Conservation (phyloP, 2,888 invertebrate genomes). For the Pseudococcus viburni region DNA sequence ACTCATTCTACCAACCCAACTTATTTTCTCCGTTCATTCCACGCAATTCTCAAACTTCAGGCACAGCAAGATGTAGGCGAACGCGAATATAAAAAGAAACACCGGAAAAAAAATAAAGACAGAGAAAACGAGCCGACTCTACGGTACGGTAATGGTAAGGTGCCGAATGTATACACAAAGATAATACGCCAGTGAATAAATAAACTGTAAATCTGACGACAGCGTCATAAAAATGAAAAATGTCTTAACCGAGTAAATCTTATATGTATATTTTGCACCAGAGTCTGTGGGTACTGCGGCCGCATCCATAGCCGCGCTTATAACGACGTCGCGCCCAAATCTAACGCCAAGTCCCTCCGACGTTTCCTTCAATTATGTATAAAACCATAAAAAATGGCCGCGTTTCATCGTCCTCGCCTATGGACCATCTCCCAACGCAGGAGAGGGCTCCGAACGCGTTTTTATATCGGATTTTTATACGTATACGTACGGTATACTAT, state of each 20-base stretch:
- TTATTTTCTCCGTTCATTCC: too few relatives aligned
- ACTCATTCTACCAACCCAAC: too few relatives aligned
- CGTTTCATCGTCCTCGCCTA: slow-evolving; percentile 5
- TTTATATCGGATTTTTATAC: neutral
- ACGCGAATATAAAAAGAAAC: neutral
- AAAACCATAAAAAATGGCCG: slow-evolving; percentile 42
- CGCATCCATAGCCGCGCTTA: neutral
- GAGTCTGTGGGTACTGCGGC: neutral
- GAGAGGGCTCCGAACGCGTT: neutral
- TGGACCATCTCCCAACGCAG: neutral
- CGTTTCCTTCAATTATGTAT: slow-evolving; percentile 50
- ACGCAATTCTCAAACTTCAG: too few relatives aligned
- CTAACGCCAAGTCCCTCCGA: neutral
- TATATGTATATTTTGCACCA: neutral
- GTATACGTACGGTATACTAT: neutral
- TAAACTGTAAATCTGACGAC: slow-evolving; percentile 43
- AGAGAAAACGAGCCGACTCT: neutral
- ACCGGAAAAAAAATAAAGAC: neutral
- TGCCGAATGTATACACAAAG: slow-evolving; percentile 1
- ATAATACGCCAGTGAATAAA: slow-evolving; percentile 17
- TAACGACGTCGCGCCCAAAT: slow-evolving; percentile 25
- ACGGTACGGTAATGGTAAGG: neutral
- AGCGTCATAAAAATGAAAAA: slow-evolving; percentile 56
- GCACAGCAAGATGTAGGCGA: neutral
- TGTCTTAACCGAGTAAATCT: slow-evolving; percentile 25